These are phyloP conservation scores for Orchestia grillus DNA, from an alignment of 1,140 invertebrate genomes.

Conservation along the genomic window DNA sequence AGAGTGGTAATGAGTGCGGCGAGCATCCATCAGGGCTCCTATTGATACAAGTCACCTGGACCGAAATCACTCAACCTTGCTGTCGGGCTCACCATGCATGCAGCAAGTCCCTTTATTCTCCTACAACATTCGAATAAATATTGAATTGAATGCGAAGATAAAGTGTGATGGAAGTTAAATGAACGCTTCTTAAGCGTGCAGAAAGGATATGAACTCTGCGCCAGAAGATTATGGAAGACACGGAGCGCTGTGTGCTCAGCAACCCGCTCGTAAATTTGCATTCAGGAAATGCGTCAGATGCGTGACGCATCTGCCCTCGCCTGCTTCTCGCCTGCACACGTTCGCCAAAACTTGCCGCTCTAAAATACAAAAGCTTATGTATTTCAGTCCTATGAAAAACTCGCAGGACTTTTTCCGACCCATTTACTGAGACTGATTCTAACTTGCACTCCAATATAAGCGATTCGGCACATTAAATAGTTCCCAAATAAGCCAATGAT, in stretches of 20 bases:
- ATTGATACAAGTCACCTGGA: constrained; percentile 55
- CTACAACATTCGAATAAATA: constrained; percentile 53
- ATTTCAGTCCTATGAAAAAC: background rate
- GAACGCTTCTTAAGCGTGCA: constrained; percentile 21
- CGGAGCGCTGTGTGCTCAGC: constrained; percentile 10
- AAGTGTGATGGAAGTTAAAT: constrained; percentile 53
- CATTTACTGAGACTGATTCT: background rate
- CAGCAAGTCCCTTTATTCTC: constrained; percentile 44
- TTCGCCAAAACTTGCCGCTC: background rate
- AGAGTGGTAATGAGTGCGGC: constrained; percentile 48
- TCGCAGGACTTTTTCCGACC: background rate
- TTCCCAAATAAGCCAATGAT: too few relatives aligned
- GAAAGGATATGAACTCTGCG: constrained; percentile 38
- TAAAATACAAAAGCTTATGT: background rate
- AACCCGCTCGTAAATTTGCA: constrained; percentile 12
- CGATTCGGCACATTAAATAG: too few relatives aligned
- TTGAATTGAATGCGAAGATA: constrained; percentile 53
- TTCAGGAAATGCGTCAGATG: constrained; percentile 46
- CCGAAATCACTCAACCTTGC: constrained; percentile 28
- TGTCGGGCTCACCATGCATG: constrained; percentile 42
- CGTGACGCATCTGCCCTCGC: background rate
- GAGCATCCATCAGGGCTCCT: constrained; percentile 48
- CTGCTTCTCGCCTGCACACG: background rate
- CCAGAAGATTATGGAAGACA: constrained; percentile 48
- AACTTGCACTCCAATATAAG: background rate